Base-by-base conservation (phyloP, 2,888 invertebrate genomes). In the Idaea dimidiata region DNA sequence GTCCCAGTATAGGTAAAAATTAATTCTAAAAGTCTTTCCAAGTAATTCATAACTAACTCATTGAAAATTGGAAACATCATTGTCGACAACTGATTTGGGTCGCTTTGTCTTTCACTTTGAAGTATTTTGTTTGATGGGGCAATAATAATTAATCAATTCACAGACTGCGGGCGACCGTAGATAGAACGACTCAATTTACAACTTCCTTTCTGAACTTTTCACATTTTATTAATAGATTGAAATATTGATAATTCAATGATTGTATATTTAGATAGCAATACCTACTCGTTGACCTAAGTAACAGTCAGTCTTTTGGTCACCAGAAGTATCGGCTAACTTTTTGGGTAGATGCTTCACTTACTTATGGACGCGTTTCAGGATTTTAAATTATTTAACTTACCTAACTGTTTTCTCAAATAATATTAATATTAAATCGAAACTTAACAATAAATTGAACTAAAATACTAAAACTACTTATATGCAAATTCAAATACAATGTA, bases 91-190 rank as follows among this genome's bases (percentile, higher is more conserved):
- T 75, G 78, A 81, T 81, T 78, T 76, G 69, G 70, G 70, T 66
- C 74, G 74, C 76, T 82, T 80, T 80, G 78, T 78, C 77, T 73
- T 76, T 79, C 72, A 75, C 74, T 85, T 82, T 78, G 75, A 78
- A 78, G 75, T 73, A 78, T 73, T 81, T 80, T 79, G 79, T 84
- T 84, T 82, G 82, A 83, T 84, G 79, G 72, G 72, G 77, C 80
- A 81, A 84, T 82, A 80, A 83, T 83, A 85, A 84, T 87, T 81
- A 83, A 85, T 85, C 79, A 85, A 77, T 81, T 76, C 76, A 76
- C 81, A 76, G 77, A 67, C 58, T 59, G 56, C 61, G 58, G 66
- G 60, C 68, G 59, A 58, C 62, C 66, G 66, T 64, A 63, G 68
- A 69, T 73, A 69, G 71, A 69, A 74, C 66, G 71, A 69, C 69